phyloP scores from a whole-genome alignment of 2,888 invertebrate genomes.

The Calephelis perditalis region DNA sequence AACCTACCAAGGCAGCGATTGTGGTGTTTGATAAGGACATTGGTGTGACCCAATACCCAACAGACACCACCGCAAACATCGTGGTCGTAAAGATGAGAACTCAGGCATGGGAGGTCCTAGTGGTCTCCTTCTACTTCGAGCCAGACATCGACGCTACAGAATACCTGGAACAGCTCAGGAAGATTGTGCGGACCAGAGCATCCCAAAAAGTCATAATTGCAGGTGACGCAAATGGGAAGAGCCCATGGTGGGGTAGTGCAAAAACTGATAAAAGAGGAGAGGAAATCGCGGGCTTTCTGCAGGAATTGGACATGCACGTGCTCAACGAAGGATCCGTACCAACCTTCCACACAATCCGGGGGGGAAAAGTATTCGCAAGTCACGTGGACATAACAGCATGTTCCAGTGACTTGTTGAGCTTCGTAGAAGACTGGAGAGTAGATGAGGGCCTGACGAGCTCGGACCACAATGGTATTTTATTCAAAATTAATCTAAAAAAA shows the following conservation, averaged over 20 bases:
- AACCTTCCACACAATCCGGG: slow-evolving; percentile 13
- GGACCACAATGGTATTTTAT: not conserved
- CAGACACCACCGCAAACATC: too few species aligned
- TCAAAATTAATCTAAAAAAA: not conserved
- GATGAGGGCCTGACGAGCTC: not conserved
- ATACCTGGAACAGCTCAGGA: too few species aligned
- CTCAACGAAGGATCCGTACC: not conserved
- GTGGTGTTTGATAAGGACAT: too few species aligned
- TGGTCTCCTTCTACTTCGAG: too few species aligned
- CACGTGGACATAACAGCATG: slow-evolving; percentile 13
- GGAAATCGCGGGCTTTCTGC: not conserved
- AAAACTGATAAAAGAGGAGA: not conserved
- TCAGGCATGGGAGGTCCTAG: too few species aligned
- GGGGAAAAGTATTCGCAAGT: slow-evolving; percentile 6
- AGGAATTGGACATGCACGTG: not conserved
- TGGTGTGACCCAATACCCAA: too few species aligned
- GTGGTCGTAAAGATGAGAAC: too few species aligned
- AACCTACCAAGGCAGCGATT: too few species aligned
- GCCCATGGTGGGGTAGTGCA: not conserved
- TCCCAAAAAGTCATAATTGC: too few species aligned
- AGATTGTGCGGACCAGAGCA: too few species aligned
- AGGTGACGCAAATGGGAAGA: slow-evolving; percentile 14
- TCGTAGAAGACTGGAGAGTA: not conserved
- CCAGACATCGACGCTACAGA: too few species aligned
- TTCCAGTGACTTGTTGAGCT: not conserved